phyloP scores from a whole-genome alignment of 2,113 vertebrate species.

The Galeopterus variegatus region DNA sequence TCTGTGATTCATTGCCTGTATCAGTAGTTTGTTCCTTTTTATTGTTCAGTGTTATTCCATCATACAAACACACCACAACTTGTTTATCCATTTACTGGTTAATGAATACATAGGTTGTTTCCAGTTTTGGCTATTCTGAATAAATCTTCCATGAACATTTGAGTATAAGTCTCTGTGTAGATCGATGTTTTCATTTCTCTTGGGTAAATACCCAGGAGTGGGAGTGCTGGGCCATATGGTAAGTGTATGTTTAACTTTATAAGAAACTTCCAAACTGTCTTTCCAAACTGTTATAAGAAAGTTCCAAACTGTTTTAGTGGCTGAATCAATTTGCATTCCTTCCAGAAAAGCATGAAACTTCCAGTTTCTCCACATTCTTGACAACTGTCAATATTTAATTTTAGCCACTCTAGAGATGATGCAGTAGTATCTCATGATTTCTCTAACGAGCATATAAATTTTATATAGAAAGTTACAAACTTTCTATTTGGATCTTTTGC shows the following conservation, averaged over 20 bases:
- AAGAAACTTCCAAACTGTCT: not conserved
- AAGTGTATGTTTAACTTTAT: not conserved
- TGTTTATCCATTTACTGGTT: not conserved
- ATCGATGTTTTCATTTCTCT: conserved; percentile 1
- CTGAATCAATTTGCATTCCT: too few relatives aligned
- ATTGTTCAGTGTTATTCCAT: not conserved
- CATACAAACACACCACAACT: not conserved
- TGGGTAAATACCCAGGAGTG: not conserved
- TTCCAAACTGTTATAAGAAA: too few relatives aligned
- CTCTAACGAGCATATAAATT: not conserved
- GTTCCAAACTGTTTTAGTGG: too few relatives aligned
- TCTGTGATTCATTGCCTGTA: not conserved
- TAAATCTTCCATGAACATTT: not conserved
- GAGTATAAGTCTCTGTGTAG: not conserved
- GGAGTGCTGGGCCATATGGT: not conserved
- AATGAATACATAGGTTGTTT: not conserved
- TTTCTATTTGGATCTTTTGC: conserved; percentile 17
- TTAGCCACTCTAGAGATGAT: not conserved
- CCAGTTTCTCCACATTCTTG: not conserved
- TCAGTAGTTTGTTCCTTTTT: not conserved
- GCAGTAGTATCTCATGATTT: not conserved
- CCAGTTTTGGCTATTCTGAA: not conserved
- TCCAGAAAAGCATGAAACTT: too few relatives aligned
- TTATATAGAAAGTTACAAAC: not conserved
- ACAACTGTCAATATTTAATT: not conserved